Base-by-base conservation (phyloP, 1,140 invertebrate species). In the Orius insidiosus region DNA sequence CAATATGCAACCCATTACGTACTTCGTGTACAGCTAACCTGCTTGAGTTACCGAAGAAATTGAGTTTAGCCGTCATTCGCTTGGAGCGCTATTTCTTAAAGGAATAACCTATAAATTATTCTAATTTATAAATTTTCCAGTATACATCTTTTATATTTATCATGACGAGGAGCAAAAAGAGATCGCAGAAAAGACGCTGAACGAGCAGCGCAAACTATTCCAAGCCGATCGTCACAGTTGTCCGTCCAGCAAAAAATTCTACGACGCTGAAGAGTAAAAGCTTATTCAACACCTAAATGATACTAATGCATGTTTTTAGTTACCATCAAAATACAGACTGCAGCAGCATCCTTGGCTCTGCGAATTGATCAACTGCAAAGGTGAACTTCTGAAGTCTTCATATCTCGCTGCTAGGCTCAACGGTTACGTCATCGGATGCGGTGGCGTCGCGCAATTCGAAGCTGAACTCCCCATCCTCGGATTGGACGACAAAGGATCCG, bases 91-190 rank as follows among this genome's bases (percentile, higher is more conserved):
- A n/a, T n/a, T n/a, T n/a, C n/a, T n/a, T n/a, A n/a, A n/a, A n/a
- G n/a, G n/a, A n/a, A n/a, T n/a, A n/a, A n/a, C n/a, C n/a, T n/a
- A n/a, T n/a, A n/a, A n/a, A n/a, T n/a, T n/a, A n/a, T n/a, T n/a
- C n/a, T n/a, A n/a, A n/a, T n/a, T n/a, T n/a, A n/a, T n/a, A n/a
- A n/a, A n/a, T n/a, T n/a, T n/a, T 74, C 15, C 71, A 94, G 78
- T 97, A 97, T 57, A 85, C 86, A 65, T 95, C 90, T 0, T 66
- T 89, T 49, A 90, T 97, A 55, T 75, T 94, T 95, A 86, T 59
- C 85, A 93, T 54, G 74, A 85, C 49, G 80, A 88, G 6, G 82
- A 90, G 54, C 88, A 97, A 60, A 78, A 78, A 52, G 54, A 60
- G 46, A 58, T 76, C 10, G 89, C 89, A 0, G 78, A 88, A 56